A percentile compares a stretch with the other conserved stretches of the same genome.
Evolutionary conservation across 2,113 vertebrate species (phyloP).

Genomic region (Sigmodon hispidus): DNA sequence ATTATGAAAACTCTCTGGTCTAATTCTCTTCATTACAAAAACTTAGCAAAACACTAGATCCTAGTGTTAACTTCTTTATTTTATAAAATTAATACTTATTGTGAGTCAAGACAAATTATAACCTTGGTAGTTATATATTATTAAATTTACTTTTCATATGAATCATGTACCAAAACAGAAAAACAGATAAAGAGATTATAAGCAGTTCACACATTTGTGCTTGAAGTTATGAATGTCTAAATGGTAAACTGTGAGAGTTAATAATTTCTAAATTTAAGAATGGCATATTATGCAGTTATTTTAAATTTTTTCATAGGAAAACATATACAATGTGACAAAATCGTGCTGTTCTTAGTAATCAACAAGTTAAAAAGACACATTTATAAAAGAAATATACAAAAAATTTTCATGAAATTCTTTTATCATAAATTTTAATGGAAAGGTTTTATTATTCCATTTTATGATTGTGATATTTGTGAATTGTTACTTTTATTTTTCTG

Average conservation of each 20-base stretch:
- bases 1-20: neutral
- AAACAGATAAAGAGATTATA: neutral
- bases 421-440: neutral
- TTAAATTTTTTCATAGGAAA: neutral
- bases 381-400: neutral
- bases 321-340: neutral
- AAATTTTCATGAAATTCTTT: neutral
- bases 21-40: neutral
- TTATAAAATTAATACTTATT: neutral
- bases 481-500: neutral
- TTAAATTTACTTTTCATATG: conserved; percentile 22
- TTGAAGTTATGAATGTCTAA: neutral
- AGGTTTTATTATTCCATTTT: neutral
- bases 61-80: neutral
- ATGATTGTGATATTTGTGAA: neutral
- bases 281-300: neutral
- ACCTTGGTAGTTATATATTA: neutral
- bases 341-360: neutral
- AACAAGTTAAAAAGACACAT: neutral
- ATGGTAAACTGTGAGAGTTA: neutral
- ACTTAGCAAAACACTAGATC: neutral
- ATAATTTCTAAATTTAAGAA: neutral
- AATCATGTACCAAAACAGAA: conserved; percentile 19
- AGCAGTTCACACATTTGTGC: neutral
- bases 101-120: neutral